Conservation (phyloP, 2,888 invertebrate genomes). For the Drosophila percnosoma region DNA sequence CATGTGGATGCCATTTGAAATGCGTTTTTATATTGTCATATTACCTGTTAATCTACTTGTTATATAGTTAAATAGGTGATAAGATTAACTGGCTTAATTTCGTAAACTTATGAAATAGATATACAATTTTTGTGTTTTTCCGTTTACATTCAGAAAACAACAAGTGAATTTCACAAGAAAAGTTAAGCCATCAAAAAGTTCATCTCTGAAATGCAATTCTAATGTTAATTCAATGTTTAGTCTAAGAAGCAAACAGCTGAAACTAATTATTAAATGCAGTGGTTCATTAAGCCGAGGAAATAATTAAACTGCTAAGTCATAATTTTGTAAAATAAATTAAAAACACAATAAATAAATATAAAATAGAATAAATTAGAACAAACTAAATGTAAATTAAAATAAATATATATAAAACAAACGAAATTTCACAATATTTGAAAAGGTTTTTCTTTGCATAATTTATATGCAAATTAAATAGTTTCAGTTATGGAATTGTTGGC, state of each 20-base stretch:
- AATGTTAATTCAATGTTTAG: too few species aligned
- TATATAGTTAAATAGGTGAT: not conserved
- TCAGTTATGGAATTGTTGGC: not conserved
- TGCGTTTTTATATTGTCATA: not conserved
- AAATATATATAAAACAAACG: not conserved
- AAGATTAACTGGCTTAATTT: not conserved
- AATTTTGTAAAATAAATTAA: too few species aligned
- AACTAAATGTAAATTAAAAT: not conserved
- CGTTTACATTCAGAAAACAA: not conserved
- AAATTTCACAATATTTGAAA: not conserved
- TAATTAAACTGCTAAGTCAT: not conserved
- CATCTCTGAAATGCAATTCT: too few species aligned
- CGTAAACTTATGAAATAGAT: not conserved
- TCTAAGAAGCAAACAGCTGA: not conserved
- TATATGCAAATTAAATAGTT: not conserved
- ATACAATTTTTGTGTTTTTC: too few species aligned
- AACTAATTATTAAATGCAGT: not conserved
- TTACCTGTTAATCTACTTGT: not conserved
- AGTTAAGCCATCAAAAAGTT: not conserved
- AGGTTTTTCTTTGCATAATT: not conserved
- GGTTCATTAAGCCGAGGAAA: not conserved
- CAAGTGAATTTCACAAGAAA: not conserved
- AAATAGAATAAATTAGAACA: too few species aligned
- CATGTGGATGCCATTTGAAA: slow-evolving; percentile 27
- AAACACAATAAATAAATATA: too few species aligned